A percentile compares a stretch with the other conserved stretches of the same genome.
Conservation (phyloP, 2,113 vertebrate species). For the Chaetodon trifascialis region DNA sequence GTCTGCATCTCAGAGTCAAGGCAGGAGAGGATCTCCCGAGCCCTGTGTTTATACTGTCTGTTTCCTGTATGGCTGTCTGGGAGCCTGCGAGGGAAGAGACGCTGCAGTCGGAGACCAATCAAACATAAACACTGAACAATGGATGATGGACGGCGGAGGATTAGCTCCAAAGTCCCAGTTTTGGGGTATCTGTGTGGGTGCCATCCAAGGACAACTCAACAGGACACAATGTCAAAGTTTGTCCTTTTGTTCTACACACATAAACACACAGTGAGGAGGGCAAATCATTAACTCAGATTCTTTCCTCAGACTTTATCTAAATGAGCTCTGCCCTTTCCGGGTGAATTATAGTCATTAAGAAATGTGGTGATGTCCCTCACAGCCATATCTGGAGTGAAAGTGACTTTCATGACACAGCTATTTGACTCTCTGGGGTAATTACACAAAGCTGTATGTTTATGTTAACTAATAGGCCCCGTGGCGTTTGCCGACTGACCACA, state of each 20-base stretch:
- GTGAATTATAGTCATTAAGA: conserved; percentile 58
- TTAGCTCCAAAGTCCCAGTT: conserved; percentile 41
- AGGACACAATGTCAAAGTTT: background rate
- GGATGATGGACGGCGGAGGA: conserved; percentile 49
- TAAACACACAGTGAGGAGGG: background rate
- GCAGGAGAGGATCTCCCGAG: conserved; percentile 68
- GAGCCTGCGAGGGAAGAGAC: conserved; percentile 67
- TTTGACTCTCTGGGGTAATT: conserved; percentile 79
- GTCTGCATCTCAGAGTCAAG: conserved; percentile 62
- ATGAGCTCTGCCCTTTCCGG: conserved; percentile 49
- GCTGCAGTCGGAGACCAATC: conserved; percentile 73
- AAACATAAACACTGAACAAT: conserved; percentile 79
- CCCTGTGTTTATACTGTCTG: conserved; percentile 77
- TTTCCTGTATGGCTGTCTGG: conserved; percentile 79
- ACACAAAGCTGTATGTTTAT: conserved; percentile 83
- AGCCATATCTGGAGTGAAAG: conserved; percentile 70
- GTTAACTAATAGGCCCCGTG: conserved; percentile 78
- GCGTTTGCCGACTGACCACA: conserved; percentile 62
- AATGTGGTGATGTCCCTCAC: conserved; percentile 31
- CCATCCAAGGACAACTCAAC: conserved; percentile 33
- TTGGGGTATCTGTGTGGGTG: conserved; percentile 45
- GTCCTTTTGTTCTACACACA: background rate
- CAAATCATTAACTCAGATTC: conserved; percentile 10
- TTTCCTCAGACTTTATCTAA: conserved; percentile 37
- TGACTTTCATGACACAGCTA: conserved; percentile 73